Evolutionary conservation across 2,888 invertebrate genomes (phyloP), one percentile per base, ranked within the genome.

Genomic region (Tanypteryx hageni): DNA sequence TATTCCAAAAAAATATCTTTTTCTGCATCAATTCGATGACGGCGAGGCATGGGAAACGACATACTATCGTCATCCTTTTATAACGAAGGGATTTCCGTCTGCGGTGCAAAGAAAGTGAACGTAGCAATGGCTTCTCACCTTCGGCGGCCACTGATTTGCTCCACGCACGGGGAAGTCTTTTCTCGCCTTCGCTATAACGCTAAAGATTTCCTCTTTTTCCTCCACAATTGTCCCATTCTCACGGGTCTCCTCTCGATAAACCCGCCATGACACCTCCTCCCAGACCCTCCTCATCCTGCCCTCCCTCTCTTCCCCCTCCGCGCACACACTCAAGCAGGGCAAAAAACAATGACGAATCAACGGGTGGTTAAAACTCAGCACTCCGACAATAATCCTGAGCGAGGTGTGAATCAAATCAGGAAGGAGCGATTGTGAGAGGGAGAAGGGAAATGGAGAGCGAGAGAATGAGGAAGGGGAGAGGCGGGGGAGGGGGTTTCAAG

Each of bases 321-420:
- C 31, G 59, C 16, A 44, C 44, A 44, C 44, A 44, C 44, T 44
- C 44, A 5, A 44, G 44, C 44, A 44, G 3, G 44, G 86, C 59
- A 61, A 64, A 86, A 86, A 86, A 86, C 86, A 86, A 86, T 86
- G 86, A 18, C 16, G 31, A 61, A 27, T 61, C 86, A 31, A 31
- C 86, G 86, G 86, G 86, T 10, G 86, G 59, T 86, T 31, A 59
- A 86, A 83, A 83, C 57, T 57, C 57, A 57, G 44, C 83, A 57
- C 56, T 16, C 86, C 61, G 59, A 86, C 86, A 27, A 86, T 22
- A 31, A 59, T 57, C 18, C 0, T 13, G 10, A 10, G 57, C 59
- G 59, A 86, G 31, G 57, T 56, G 27, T 59, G 11, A 58, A 86
- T 13, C 59, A 59, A 86, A 86, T 86, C 31, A 18, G 31, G 61